Percentiles rank a stretch among this genome's conserved stretches.
These are phyloP conservation scores for Lepus europaeus DNA, from an alignment of 2,113 vertebrate genomes.

Conservation along the genomic window DNA sequence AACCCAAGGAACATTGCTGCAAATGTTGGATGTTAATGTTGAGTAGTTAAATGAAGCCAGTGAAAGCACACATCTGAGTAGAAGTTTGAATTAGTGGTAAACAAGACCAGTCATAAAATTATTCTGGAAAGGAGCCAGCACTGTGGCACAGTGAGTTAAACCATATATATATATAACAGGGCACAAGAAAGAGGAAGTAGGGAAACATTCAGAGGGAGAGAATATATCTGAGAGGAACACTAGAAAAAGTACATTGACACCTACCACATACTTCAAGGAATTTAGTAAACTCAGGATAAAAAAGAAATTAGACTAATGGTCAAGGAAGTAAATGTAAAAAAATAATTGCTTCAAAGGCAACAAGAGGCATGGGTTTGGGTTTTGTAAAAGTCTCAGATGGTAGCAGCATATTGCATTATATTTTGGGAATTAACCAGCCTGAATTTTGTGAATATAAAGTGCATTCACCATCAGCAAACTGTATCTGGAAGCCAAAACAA, in stretches of 20 bases:
- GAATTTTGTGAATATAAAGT: not conserved
- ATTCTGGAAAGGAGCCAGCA: not conserved
- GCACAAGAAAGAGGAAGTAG: not conserved
- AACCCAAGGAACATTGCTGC: conserved; percentile 7
- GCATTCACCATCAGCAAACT: not conserved
- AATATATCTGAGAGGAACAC: not conserved
- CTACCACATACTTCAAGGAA: conserved; percentile 22
- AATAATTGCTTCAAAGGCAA: conserved; percentile 39
- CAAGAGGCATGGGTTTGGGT: not conserved
- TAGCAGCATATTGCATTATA: not conserved
- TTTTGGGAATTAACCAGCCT: conserved; percentile 11
- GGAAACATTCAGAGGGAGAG: not conserved
- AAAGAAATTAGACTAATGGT: conserved; percentile 44
- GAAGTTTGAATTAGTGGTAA: not conserved
- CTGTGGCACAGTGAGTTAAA: too few relatives aligned
- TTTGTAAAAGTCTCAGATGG: not conserved
- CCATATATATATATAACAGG: not conserved
- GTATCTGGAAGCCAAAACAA: conserved; percentile 3
- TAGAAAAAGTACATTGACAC: conserved; percentile 42
- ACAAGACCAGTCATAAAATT: conserved; percentile 14
- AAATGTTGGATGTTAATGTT: conserved; percentile 32
- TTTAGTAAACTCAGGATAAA: conserved; percentile 17
- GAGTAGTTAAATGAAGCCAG: not conserved
- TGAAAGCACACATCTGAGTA: conserved; percentile 32
- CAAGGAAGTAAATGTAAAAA: conserved; percentile 43